phyloP scores from a whole-genome alignment of 2,113 vertebrate genomes.

The Panurus biarmicus region DNA sequence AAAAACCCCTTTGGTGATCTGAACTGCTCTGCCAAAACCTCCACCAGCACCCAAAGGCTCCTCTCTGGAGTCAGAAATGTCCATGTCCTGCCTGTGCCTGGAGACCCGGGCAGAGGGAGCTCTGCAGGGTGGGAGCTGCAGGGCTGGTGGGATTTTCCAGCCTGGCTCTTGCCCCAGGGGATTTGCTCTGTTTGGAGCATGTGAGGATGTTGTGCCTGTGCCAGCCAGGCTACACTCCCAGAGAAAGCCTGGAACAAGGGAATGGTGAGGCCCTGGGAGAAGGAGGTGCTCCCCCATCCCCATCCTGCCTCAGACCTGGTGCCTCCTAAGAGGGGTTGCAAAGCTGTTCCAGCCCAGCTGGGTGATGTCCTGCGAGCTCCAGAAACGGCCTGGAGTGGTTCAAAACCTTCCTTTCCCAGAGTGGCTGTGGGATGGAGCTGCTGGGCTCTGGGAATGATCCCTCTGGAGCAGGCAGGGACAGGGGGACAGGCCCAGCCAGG shows the following conservation, averaged over 20 bases:
- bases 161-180: neutral
- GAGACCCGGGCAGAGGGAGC: neutral
- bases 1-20: neutral
- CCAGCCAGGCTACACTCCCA: neutral
- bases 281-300: neutral
- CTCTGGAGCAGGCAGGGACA: neutral
- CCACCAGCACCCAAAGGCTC: neutral
- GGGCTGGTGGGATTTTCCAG: neutral
- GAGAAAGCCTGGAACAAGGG: neutral
- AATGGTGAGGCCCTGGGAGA: neutral
- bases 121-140: neutral
- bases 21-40: neutral
- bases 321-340: rapidly evolving
- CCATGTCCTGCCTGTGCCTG: neutral
- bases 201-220: neutral
- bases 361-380: neutral
- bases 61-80: neutral
- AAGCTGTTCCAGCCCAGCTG: neutral
- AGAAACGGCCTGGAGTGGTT: neutral
- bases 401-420: neutral
- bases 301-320: neutral
- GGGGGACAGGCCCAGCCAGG: rapidly evolving
- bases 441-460: neutral
- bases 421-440: neutral
- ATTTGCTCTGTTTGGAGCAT: neutral